Evolutionary conservation across 2,888 invertebrate species (phyloP).

Genomic region (Diaprepes abbreviatus): DNA sequence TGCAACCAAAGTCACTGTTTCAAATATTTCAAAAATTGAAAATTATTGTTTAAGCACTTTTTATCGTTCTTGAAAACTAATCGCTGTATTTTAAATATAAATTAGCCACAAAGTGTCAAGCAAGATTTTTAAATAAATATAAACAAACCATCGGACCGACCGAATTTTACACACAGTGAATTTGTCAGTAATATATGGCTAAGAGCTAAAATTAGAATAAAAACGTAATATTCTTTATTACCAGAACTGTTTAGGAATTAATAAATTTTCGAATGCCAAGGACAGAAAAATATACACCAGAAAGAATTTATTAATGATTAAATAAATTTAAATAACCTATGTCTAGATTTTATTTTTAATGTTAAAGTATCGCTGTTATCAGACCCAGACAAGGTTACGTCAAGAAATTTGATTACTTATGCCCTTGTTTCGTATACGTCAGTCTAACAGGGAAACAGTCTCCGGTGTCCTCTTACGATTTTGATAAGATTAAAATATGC

Average conservation of each 20-base stretch:
- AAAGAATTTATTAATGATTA: slow-evolving; percentile 6
- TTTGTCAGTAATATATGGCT: background rate
- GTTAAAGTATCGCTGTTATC: background rate
- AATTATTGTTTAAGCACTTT: too few relatives aligned
- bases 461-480: too few relatives aligned
- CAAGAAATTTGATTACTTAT: too few relatives aligned
- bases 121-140: background rate
- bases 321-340: too few relatives aligned
- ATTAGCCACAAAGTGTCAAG: background rate
- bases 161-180: background rate
- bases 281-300: background rate
- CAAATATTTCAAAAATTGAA: too few relatives aligned
- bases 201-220: slow-evolving; percentile 8
- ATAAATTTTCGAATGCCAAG: slow-evolving; percentile 18
- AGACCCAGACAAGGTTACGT: background rate
- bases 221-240: slow-evolving; percentile 7
- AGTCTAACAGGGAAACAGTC: too few relatives aligned
- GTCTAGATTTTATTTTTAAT: too few relatives aligned
- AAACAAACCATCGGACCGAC: background rate
- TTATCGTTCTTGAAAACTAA: too few relatives aligned
- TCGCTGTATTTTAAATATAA: too few relatives aligned
- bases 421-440: too few relatives aligned
- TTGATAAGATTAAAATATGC: too few relatives aligned
- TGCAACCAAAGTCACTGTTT: too few relatives aligned
- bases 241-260: background rate